Base-by-base conservation (phyloP, 2,797 vertebrate genomes). In the Sylvia borin region DNA sequence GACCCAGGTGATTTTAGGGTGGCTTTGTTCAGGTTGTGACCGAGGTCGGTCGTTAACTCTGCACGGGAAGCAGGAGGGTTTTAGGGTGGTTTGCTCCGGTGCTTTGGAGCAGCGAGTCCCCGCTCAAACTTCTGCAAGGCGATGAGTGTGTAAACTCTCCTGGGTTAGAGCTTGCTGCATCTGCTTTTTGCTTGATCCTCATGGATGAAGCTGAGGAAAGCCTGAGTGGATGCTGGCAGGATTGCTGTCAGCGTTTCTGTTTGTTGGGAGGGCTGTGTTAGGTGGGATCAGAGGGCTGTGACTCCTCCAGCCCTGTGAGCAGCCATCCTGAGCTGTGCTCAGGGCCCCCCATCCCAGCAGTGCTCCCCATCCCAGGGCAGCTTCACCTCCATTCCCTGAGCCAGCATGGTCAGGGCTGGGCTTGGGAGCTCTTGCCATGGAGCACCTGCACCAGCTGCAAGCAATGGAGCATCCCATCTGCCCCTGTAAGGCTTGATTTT, bases 11-110 rank as follows among this genome's bases (percentile, higher is more conserved):
- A 42, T 65, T 84, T 20, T 11, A 53, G 21, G 9, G 27, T 1
- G 79, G 3, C 16, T 71, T 32, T 15, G 51, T 5, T 38, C 11
- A 0, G 47, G 51, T 67, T 11, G 58, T 20, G 40, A 10, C 5
- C 4, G 9, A 19, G 47, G 26, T 11, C 3, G 6, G 31, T 53
- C 1, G 1, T 51, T 78, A 45, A 11, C 51, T 16, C 40, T 7
- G 72, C 1, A 0, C 0, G 3, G 4, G 66, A 22, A 87, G 16
- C 45, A 8, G 14, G 38, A 58, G n/a, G 21, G n/a, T 4, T 4
- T 87, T 18, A 1, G 55, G 65, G 61, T 5, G 82, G 18, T 57
- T 79, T 79, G 54, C 32, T 68, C n/a, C 62, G 1, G 26, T 17
- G 55, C 61, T 64, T 24, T 18, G 67, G 24, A 13, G 40, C 0